Evolutionary conservation across 1,140 invertebrate species (phyloP).

Genomic region (Heliconius melpomene): DNA sequence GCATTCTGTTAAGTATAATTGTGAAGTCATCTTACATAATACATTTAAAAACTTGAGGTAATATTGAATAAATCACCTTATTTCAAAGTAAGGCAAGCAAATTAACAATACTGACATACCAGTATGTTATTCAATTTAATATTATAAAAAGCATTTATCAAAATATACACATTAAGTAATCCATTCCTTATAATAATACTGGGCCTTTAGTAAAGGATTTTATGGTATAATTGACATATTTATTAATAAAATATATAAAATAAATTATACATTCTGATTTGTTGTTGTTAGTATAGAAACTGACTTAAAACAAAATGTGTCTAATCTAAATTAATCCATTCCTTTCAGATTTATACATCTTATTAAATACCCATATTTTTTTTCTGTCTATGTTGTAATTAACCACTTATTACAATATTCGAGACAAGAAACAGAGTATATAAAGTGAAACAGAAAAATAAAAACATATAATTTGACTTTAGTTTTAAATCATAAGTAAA

Average conservation of each 20-base stretch:
- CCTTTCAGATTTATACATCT: background rate
- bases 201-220: background rate
- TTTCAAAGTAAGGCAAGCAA: conserved; percentile 11
- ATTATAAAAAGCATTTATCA: background rate
- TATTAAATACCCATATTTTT: background rate
- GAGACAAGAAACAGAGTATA: too few relatives aligned
- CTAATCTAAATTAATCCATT: too few relatives aligned
- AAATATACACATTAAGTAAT: background rate
- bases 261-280: too few relatives aligned
- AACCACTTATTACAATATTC: too few relatives aligned
- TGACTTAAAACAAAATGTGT: too few relatives aligned
- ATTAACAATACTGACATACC: background rate
- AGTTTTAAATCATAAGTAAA: too few relatives aligned
- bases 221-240: background rate
- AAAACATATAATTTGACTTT: too few relatives aligned
- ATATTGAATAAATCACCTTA: conserved; percentile 2
- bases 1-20: background rate
- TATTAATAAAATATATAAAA: too few relatives aligned
- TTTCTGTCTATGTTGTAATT: background rate
- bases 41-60: background rate
- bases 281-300: too few relatives aligned
- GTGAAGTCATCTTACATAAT: background rate
- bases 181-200: background rate
- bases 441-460: too few relatives aligned
- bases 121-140: background rate